These are phyloP conservation scores for Phalloptychus januarius DNA, from an alignment of 2,797 vertebrate genomes.

Conservation along the genomic window DNA sequence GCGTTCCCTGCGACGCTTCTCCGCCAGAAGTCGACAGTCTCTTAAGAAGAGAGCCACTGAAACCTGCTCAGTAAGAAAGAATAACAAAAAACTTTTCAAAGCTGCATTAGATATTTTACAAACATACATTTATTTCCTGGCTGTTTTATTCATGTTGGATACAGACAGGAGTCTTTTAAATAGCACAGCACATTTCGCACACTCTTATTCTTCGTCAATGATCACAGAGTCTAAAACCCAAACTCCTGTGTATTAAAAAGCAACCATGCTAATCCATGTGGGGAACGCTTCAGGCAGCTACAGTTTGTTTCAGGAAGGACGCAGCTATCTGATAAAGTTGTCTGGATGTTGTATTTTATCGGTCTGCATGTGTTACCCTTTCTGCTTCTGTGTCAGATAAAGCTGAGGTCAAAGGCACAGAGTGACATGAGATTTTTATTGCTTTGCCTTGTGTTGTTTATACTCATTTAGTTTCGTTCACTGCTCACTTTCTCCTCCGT, in stretches of 20 bases:
- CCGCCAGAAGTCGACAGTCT: constrained; percentile 82
- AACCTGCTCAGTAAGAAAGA: constrained; percentile 75
- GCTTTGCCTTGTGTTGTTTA: constrained; percentile 10
- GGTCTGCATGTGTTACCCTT: constrained; percentile 30
- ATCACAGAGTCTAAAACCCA: constrained; percentile 11
- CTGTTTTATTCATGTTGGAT: constrained; percentile 3
- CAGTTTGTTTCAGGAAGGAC: constrained; percentile 47
- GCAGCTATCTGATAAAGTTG: constrained; percentile 48
- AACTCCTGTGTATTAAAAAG: constrained; percentile 21
- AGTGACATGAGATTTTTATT: constrained; percentile 6
- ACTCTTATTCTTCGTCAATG: constrained; percentile 6
- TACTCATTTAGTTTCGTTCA: neutral
- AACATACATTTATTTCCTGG: neutral
- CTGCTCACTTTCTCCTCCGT: neutral
- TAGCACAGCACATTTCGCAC: constrained; percentile 1
- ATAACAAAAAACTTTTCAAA: neutral
- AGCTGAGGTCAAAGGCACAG: constrained; percentile 29
- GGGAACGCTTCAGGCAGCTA: constrained; percentile 12
- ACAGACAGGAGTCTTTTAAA: neutral
- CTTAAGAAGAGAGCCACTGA: constrained; percentile 80
- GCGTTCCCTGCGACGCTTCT: constrained; percentile 85
- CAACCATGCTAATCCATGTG: constrained; percentile 52
- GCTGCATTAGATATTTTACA: neutral
- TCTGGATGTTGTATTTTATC: constrained; percentile 57
- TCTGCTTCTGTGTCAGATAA: constrained; percentile 43